phyloP scores from a whole-genome alignment of 1,140 invertebrate species.

The Chymomyza costata region DNA sequence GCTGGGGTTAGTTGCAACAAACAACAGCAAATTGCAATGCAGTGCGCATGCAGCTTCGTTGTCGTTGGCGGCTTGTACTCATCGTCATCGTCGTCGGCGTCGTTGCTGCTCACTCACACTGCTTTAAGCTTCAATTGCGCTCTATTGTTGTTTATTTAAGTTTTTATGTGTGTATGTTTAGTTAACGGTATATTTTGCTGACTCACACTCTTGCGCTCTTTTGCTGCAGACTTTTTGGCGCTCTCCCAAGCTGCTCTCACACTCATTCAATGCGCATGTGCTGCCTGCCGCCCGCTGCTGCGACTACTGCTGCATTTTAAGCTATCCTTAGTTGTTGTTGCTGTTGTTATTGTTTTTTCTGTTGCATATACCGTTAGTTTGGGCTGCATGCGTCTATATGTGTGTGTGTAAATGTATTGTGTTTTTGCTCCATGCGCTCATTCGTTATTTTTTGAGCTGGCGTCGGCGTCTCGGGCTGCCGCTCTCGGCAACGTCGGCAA shows the following conservation, averaged over 20 bases:
- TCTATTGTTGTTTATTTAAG: slow-evolving; percentile 73
- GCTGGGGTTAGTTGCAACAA: slow-evolving; percentile 68
- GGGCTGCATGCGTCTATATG: neutral
- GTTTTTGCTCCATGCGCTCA: slow-evolving; percentile 14
- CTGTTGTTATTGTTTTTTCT: neutral
- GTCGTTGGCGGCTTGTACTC: too few relatives aligned
- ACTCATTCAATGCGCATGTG: slow-evolving; percentile 42
- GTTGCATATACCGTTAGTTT: neutral
- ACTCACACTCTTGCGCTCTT: slow-evolving; percentile 30
- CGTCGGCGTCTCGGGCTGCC: neutral
- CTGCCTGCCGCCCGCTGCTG: too few relatives aligned
- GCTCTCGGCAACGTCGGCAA: slow-evolving; percentile 12
- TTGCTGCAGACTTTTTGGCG: neutral
- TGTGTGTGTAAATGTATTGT: too few relatives aligned
- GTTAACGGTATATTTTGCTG: slow-evolving; percentile 65
- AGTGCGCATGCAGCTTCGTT: slow-evolving; percentile 8
- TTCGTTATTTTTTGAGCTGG: slow-evolving; percentile 34
- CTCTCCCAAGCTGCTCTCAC: slow-evolving; percentile 7
- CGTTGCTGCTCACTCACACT: neutral
- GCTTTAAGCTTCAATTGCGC: slow-evolving; percentile 11
- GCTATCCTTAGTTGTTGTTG: too few relatives aligned
- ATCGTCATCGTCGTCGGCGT: too few relatives aligned
- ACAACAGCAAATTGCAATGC: slow-evolving; percentile 66
- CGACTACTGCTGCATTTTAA: too few relatives aligned
- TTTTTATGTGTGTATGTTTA: slow-evolving; percentile 73